These are phyloP conservation scores for Periophthalmus modestus DNA, from an alignment of 2,113 vertebrate genomes.

Conservation along the genomic window DNA sequence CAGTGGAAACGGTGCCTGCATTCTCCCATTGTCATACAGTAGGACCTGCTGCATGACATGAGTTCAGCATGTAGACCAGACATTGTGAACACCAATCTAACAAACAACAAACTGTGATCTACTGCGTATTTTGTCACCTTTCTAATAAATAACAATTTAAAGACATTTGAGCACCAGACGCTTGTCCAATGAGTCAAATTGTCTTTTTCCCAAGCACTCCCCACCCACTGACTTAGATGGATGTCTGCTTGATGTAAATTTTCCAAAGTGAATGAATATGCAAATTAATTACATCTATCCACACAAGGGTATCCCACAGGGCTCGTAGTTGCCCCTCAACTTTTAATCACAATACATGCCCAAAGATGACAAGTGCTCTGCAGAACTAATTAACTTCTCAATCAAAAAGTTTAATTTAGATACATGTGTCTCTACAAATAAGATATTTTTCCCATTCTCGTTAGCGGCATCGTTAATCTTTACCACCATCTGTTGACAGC, in stretches of 20 bases:
- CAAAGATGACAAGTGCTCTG: background rate
- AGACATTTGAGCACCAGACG: background rate
- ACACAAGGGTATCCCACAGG: too few species aligned
- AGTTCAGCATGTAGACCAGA: too few species aligned
- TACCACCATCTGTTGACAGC: conserved; percentile 41
- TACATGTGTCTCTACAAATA: conserved; percentile 9
- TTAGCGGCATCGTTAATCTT: conserved; percentile 43
- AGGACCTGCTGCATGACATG: too few species aligned
- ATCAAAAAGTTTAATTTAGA: conserved; percentile 4
- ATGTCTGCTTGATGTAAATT: too few species aligned
- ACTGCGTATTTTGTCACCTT: too few species aligned
- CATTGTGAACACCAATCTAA: background rate
- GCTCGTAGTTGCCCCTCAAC: background rate
- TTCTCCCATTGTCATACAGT: background rate
- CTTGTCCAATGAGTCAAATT: background rate
- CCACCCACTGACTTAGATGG: background rate
- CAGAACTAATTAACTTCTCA: background rate
- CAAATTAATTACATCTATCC: too few species aligned
- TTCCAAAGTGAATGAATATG: too few species aligned
- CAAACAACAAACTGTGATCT: background rate
- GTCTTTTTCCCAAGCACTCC: background rate
- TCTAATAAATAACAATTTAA: background rate
- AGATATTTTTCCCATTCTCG: conserved; percentile 18
- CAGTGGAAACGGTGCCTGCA: too few species aligned
- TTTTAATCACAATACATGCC: background rate